Conservation (phyloP, 2,113 vertebrate species). For the human region GRCh38 chr1:105432001-105432500, state of each 20-base stretch:
- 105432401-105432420: not conserved
- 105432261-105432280: not conserved
- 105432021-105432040: not conserved
- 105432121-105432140: not conserved
- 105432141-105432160: not conserved
- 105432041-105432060: not conserved
- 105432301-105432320: not conserved
- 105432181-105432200: not conserved
- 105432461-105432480: not conserved
- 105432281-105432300: not conserved
- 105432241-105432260: not conserved
- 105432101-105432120: not conserved
- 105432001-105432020: not conserved
- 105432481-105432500: not conserved
- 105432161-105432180: not conserved
- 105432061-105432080: not conserved
- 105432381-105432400: not conserved
- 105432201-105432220: not conserved
- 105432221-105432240: not conserved
- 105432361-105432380: not conserved
- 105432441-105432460: not conserved
- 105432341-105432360: not conserved
- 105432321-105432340: not conserved
- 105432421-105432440: not conserved
- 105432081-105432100: not conserved